phyloP scores from a whole-genome alignment of 2,888 invertebrate genomes.

The Trisateles emortualis region DNA sequence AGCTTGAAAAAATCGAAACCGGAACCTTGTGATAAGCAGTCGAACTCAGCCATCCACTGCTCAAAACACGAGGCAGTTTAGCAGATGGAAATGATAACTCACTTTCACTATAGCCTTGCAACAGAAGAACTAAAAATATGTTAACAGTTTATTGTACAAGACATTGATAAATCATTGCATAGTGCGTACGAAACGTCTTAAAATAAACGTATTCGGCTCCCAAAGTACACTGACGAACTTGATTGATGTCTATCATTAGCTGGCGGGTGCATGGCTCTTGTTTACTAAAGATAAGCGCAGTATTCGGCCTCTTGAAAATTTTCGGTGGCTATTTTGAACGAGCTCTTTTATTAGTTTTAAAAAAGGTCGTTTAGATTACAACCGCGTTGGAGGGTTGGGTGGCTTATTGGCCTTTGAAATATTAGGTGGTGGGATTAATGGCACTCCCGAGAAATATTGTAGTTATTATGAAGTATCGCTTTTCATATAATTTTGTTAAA shows the following conservation, averaged over 20 bases:
- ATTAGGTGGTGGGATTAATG: slow-evolving; percentile 76
- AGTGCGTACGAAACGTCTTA: slow-evolving; percentile 53
- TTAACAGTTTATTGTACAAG: slow-evolving; percentile 35
- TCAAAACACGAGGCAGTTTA: no score
- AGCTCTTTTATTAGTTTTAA: slow-evolving; percentile 85
- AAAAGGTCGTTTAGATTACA: slow-evolving; percentile 86
- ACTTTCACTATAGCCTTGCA: slow-evolving; percentile 10
- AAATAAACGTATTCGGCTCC: slow-evolving; percentile 60
- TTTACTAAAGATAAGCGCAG: slow-evolving; percentile 72
- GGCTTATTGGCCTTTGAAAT: slow-evolving; percentile 80
- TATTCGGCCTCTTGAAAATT: slow-evolving; percentile 72
- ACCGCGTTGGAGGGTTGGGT: slow-evolving; percentile 69
- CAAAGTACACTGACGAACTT: slow-evolving; percentile 66
- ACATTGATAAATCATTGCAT: slow-evolving; percentile 54
- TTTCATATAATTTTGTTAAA: slow-evolving; percentile 38
- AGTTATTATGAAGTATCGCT: slow-evolving; percentile 60
- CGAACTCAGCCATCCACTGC: no score
- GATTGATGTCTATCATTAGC: slow-evolving; percentile 78
- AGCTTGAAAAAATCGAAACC: no score
- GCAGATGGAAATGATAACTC: slow-evolving; percentile 15
- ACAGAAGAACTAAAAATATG: slow-evolving; percentile 17
- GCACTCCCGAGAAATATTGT: slow-evolving; percentile 65
- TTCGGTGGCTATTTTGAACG: slow-evolving; percentile 85
- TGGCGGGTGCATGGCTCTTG: slow-evolving; percentile 68
- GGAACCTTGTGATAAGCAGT: no score